Base-by-base conservation (phyloP, 35 echinoderm and acorn worm genomes). In the Apostichopus japonicus region DNA sequence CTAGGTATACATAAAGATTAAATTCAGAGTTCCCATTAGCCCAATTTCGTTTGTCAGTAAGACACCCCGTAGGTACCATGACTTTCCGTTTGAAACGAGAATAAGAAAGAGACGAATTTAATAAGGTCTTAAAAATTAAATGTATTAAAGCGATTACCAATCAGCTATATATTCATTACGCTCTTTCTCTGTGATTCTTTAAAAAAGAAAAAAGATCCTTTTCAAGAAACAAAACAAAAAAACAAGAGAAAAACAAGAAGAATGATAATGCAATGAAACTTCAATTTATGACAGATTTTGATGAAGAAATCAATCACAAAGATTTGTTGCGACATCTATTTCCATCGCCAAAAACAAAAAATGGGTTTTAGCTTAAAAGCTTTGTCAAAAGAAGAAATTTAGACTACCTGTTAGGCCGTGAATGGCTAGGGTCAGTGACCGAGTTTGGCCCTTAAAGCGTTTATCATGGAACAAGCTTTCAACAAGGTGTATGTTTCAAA, bases 21-120 rank as follows among this genome's bases (percentile, higher is more conserved):
- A 67, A 67, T 67, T 67, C 63, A 67, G 63, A 67, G 63, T 67
- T 67, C 63, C 63, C 63, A 67, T 67, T 67, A 67, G 63, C 63
- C 63, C 63, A 67, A 15, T 67, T 67, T 67, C 63, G 19, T 19
- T 67, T 15, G 19, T 67, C 63, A 67, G 63, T 67, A 10, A 67
- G 63, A 15, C 63, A 67, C 63, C 63, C 19, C 11, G 19, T 11
- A 19, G 11, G 11, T 15, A 11, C 11, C 19, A 15, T 67, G 11
- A 11, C 63, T 19, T 67, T 67, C 19, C 63, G 63, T 67, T 67
- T 67, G 11, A 67, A 10, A 67, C 11, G 19, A 19, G 0, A 11
- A 67, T 3, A 67, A 67, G 11, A 67, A 19, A 15, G 63, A 67
- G 8, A 15, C 11, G 19, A 15, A 5, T 67, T 67, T 67, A 67